These are phyloP conservation scores for Aptenodytes forsteri DNA, from an alignment of 2,113 vertebrate genomes.

Conservation along the genomic window DNA sequence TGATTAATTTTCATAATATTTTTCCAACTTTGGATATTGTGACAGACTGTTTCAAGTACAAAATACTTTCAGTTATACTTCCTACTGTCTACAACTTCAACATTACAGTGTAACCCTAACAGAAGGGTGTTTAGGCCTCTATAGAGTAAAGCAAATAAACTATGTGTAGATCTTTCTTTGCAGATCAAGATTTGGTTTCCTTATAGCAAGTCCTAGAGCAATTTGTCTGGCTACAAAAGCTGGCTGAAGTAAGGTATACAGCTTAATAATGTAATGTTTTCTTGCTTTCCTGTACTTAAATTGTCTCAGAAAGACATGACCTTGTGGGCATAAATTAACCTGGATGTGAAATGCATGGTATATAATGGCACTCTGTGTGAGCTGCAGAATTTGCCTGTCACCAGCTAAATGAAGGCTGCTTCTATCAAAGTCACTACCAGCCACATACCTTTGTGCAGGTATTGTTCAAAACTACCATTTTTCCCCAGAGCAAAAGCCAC, in stretches of 20 bases:
- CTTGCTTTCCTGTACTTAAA: neutral
- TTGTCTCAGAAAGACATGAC: neutral
- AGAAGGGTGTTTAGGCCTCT: neutral
- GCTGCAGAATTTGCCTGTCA: neutral
- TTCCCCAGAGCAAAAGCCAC: neutral
- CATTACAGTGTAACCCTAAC: neutral
- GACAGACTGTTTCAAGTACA: neutral
- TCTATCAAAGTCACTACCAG: neutral
- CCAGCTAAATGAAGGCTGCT: neutral
- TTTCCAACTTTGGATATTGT: neutral
- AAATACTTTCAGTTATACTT: neutral
- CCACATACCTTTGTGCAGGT: neutral
- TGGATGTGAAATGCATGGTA: neutral
- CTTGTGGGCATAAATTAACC: neutral
- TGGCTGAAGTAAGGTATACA: too few species aligned
- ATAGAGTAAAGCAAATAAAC: neutral
- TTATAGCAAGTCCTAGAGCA: neutral
- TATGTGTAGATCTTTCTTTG: neutral
- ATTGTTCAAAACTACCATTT: neutral
- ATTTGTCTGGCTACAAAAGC: neutral
- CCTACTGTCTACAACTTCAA: neutral
- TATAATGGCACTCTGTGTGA: neutral
- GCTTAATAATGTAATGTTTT: neutral
- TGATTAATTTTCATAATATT: neutral
- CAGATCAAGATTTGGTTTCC: neutral